Base-by-base conservation (phyloP, 2,888 invertebrate species). In the Leptopilina syphax region DNA sequence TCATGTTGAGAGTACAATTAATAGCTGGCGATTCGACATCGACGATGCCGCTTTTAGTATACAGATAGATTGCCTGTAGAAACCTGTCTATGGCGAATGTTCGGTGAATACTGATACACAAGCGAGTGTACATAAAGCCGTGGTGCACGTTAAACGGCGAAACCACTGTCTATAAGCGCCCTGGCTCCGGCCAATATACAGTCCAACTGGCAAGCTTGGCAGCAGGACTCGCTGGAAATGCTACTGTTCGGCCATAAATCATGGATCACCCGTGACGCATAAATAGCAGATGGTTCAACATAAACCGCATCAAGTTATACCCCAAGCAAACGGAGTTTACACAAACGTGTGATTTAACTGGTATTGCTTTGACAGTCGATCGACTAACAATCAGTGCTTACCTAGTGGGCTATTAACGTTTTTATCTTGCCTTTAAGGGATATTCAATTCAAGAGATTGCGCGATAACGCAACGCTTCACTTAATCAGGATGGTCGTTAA, bases 251-350 rank as follows among this genome's bases (percentile, higher is more conserved):
- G n/a, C 18, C 60, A 60, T 60, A 60, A 60, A 60, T 60, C 60
- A 60, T 60, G 60, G 60, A 60, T 60, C 60, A 60, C 60, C 60
- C 60, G 60, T 60, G 60, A 60, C 60, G 60, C 60, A 60, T 60
- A 60, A n/a, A 60, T 60, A n/a, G 60, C 60, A 60, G 60, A 60
- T 18, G n/a, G 60, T 60, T 60, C 18, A 60, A 18, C 60, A 60
- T 60, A 60, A 60, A 60, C 60, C 60, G 60, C 60, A 60, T 60
- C 60, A 60, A 60, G n/a, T 60, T 60, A 60, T 60, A 60, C 18
- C n/a, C 60, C n/a, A 60, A 60, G 60, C 8, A 60, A 18, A 60
- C 18, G 60, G n/a, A n/a, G n/a, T 60, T 60, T 60, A 60, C n/a
- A 60, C 60, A 60, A 60, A 60, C 60, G 60, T 60, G 60, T n/a